A percentile compares a stretch with the other conserved stretches of the same genome.
phyloP scores from a whole-genome alignment of 2,797 vertebrate genomes.

The Tragelaphus oryx region DNA sequence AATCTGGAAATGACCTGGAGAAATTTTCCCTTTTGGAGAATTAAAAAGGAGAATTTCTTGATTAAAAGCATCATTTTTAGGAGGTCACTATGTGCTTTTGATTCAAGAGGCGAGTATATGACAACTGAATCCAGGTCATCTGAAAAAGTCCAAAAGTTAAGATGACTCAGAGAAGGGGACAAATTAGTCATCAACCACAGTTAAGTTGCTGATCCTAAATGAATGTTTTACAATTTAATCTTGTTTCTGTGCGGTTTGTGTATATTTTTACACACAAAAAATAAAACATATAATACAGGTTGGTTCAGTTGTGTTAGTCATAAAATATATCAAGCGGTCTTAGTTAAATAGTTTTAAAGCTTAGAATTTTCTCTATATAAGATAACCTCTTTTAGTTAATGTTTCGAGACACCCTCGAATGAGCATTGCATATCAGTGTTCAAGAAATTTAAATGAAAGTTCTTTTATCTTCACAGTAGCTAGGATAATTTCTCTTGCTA shows the following conservation, averaged over 20 bases:
- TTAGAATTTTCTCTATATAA: slow-evolving; percentile 34
- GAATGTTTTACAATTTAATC: slow-evolving; percentile 15
- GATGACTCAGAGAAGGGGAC: neutral
- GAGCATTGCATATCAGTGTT: neutral
- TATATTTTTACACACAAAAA: slow-evolving; percentile 19
- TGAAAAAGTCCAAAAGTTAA: neutral
- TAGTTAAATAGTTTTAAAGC: slow-evolving; percentile 45
- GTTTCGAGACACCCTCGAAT: slow-evolving; percentile 1
- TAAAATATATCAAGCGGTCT: slow-evolving; percentile 12
- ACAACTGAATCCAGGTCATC: neutral
- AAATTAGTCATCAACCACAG: neutral
- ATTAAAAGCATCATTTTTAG: slow-evolving; percentile 26
- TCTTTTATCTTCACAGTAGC: slow-evolving; percentile 7
- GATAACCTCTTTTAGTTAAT: slow-evolving; percentile 10
- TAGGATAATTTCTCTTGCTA: slow-evolving; percentile 12
- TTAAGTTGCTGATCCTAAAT: neutral
- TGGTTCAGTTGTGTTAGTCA: neutral
- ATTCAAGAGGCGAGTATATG: neutral
- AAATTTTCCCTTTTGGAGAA: neutral
- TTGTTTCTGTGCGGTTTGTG: neutral
- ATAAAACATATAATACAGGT: neutral
- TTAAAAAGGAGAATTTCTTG: neutral
- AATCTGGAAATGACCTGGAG: neutral
- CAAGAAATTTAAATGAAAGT: slow-evolving; percentile 29
- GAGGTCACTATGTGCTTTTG: neutral